Evolutionary conservation across 1,140 invertebrate species (phyloP), one percentile per base, ranked within the genome.

Genomic region (Cotesia glomerata): DNA sequence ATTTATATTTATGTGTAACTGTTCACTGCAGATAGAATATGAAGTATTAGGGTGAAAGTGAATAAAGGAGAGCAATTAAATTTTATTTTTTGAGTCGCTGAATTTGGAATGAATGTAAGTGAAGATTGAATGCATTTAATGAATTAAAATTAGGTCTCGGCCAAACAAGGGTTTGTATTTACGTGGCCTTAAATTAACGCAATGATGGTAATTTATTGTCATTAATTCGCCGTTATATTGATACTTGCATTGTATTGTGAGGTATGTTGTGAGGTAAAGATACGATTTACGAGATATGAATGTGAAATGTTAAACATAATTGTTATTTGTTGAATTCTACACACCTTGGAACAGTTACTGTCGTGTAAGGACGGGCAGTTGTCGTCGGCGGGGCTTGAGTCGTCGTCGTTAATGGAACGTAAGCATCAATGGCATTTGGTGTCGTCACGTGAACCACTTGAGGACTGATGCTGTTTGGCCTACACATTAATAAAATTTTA

Each of bases 341-440:
- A 81, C 85, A 89, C 88, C 85, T 86, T 73, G 85, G 82, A 11
- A 81, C 82, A 16, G 84, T 84, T 34, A 81, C 72, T 45, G 39
- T 7, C 11, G 82, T 80, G 73, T 80, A 80, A 56, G 83, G 78
- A 32, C 84, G 79, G 77, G 77, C 81, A 26, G 81, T 86, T 45
- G 85, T 87, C 13, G 79, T 78, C 26, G 79, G 71, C 70, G 82
- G 79, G 34, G 78, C 68, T 58, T 81, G 78, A 11, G 84, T 85
- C 9, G 83, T 85, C 18, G 83, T 84, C 5, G 84, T 84, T 70
- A 84, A 39, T 13, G 85, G 83, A 45, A 84, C 78, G 51, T 81
- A 84, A 26, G 81, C 82, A 71, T 85, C 83, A 26, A 85, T 83
- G 59, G 80, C 81, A 66, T 86, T 86, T n/a, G 84, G 84, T 7